A percentile compares a stretch with the other conserved stretches of the same genome.
phyloP scores from a whole-genome alignment of 2,113 vertebrate genomes.

The Oxygymnocypris stewartii region DNA sequence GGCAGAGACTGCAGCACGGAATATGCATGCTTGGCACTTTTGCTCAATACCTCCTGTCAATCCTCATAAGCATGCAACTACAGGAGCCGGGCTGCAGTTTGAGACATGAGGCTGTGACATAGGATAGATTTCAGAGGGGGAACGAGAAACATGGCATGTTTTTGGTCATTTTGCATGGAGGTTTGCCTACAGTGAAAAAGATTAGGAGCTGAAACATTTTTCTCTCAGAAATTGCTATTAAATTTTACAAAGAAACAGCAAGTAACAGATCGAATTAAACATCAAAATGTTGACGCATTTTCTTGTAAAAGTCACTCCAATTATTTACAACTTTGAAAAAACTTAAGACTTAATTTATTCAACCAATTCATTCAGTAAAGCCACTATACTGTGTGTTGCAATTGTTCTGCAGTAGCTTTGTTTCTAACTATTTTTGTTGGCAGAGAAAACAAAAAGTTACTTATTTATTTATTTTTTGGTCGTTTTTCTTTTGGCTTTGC shows the following conservation, averaged over 20 bases:
- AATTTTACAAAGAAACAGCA: neutral
- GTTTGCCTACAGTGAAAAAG: neutral
- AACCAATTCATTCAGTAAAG: neutral
- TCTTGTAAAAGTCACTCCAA: no score
- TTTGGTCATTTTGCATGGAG: neutral
- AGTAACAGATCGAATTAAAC: neutral
- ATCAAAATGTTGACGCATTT: neutral
- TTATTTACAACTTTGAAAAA: neutral
- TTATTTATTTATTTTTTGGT: neutral
- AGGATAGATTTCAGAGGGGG: constrained; percentile 11
- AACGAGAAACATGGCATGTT: neutral
- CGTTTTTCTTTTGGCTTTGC: neutral
- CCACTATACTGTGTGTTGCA: no score
- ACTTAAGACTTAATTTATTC: neutral
- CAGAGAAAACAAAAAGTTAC: no score
- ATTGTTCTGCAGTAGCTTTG: no score
- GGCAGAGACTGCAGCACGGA: constrained; percentile 65
- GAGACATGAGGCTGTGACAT: neutral
- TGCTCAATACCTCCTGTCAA: constrained; percentile 46
- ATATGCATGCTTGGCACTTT: constrained; percentile 70
- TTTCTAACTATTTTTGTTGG: no score
- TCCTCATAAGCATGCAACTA: constrained; percentile 28
- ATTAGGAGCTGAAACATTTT: neutral
- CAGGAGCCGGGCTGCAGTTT: neutral
- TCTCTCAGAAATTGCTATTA: neutral